Percentiles rank a stretch among this genome's conserved stretches.
Conservation (phyloP, 2,797 vertebrate genomes). For the Silurus lanzhouensis region DNA sequence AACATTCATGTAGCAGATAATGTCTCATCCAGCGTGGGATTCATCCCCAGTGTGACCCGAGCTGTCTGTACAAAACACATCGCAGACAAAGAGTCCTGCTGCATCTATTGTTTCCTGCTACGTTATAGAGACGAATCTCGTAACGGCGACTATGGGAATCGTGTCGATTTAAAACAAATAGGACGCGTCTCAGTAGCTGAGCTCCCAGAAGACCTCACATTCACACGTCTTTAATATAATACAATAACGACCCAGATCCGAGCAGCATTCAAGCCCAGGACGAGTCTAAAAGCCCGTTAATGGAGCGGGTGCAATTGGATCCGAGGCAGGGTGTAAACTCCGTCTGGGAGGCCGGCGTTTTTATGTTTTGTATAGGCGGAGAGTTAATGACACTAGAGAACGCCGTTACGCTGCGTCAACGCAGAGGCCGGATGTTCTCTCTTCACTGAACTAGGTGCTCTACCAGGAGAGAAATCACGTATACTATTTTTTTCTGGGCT, state of each 20-base stretch:
- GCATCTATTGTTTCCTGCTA: background rate
- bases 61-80: background rate
- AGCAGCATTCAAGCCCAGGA: constrained; percentile 2
- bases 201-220: background rate
- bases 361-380: constrained; percentile 14
- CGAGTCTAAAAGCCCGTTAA: constrained; percentile 5
- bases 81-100: background rate
- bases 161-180: background rate
- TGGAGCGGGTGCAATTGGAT: constrained; percentile 13
- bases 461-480: background rate
- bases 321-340: background rate
- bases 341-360: constrained; percentile 7
- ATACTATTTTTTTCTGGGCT: background rate
- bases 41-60: background rate
- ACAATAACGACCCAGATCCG: constrained; percentile 16
- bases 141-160: background rate
- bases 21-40: too few relatives aligned
- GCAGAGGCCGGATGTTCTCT: background rate
- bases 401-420: background rate
- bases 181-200: background rate
- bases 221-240: constrained; percentile 18
- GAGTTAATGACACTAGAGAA: constrained; percentile 11
- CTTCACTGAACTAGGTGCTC: background rate
- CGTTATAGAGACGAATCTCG: background rate
- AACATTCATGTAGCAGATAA: background rate